Evolutionary conservation across 1,140 invertebrate genomes (phyloP).

Genomic region (Lerema accius): DNA sequence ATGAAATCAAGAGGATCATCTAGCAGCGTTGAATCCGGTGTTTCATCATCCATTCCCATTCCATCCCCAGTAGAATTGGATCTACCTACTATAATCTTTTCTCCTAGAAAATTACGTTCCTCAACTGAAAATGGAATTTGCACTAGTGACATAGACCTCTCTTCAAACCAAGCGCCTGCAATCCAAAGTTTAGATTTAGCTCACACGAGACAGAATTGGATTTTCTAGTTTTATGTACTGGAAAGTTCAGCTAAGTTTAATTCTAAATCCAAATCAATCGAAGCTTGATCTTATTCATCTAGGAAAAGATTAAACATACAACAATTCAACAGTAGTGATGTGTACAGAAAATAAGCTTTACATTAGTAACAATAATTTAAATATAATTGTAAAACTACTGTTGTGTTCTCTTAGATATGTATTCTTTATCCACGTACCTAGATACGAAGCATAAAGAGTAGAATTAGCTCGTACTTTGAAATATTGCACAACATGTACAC

Average conservation of each 20-base stretch:
- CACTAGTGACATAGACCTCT: constrained; percentile 56
- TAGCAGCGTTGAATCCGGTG: constrained; percentile 50
- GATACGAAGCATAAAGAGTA: constrained; percentile 60
- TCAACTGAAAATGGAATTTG: constrained; percentile 68
- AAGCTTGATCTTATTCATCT: too few species aligned
- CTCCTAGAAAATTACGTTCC: constrained; percentile 70
- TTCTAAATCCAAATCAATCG: too few species aligned
- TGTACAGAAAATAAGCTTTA: too few species aligned
- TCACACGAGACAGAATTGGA: too few species aligned
- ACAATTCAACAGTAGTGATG: too few species aligned
- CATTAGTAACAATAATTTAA: too few species aligned
- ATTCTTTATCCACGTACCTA: constrained; percentile 51
- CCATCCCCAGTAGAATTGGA: constrained; percentile 62
- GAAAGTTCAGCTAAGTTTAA: too few species aligned
- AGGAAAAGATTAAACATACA: too few species aligned
- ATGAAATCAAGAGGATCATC: constrained; percentile 74
- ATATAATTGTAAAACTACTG: too few species aligned
- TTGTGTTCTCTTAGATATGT: constrained; percentile 3
- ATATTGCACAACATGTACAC: constrained; percentile 59
- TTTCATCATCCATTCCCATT: constrained; percentile 54
- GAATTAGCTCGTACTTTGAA: constrained; percentile 71
- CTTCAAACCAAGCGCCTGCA: constrained; percentile 63
- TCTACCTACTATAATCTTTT: constrained; percentile 66
- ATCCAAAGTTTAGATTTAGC: background rate
- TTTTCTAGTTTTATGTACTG: too few species aligned